Percentiles rank a stretch among this genome's conserved stretches.
Evolutionary conservation across 2,797 vertebrate species (phyloP).

Genomic region (Intellagama lesueurii): DNA sequence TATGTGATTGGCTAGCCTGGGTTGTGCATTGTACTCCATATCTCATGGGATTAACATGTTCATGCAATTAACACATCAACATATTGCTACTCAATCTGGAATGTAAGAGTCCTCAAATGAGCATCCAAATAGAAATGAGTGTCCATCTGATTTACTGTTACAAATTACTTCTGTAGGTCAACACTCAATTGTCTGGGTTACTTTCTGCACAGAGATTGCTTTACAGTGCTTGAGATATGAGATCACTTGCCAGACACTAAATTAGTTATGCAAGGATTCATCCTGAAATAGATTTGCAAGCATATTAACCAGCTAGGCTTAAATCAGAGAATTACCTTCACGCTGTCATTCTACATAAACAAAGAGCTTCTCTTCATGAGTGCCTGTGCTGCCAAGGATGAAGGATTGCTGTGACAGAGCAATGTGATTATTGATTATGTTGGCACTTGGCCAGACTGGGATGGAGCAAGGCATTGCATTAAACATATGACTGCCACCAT

Average conservation of each 20-base stretch:
- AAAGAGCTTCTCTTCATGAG: neutral
- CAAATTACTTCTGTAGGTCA: constrained; percentile 33
- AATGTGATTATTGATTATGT: neutral
- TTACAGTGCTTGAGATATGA: constrained; percentile 31
- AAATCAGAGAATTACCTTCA: neutral
- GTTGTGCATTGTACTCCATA: neutral
- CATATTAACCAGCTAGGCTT: constrained; percentile 30
- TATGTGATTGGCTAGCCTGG: neutral
- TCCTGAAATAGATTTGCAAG: constrained; percentile 38
- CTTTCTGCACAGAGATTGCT: constrained; percentile 36
- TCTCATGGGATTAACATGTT: neutral
- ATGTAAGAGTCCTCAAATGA: neutral
- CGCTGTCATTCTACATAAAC: neutral
- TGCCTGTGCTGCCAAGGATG: neutral
- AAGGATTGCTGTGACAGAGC: neutral
- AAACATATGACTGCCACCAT: neutral
- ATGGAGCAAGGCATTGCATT: neutral
- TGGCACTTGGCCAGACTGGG: neutral
- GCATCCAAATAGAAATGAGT: constrained; percentile 11
- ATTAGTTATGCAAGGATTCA: constrained; percentile 21
- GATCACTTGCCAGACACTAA: constrained; percentile 26
- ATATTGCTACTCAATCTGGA: neutral
- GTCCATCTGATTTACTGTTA: constrained; percentile 31
- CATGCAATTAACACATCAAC: constrained; percentile 9
- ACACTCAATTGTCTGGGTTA: constrained; percentile 29